Base-by-base conservation (phyloP, 2,797 vertebrate species). In the Ceyx erithaca region DNA sequence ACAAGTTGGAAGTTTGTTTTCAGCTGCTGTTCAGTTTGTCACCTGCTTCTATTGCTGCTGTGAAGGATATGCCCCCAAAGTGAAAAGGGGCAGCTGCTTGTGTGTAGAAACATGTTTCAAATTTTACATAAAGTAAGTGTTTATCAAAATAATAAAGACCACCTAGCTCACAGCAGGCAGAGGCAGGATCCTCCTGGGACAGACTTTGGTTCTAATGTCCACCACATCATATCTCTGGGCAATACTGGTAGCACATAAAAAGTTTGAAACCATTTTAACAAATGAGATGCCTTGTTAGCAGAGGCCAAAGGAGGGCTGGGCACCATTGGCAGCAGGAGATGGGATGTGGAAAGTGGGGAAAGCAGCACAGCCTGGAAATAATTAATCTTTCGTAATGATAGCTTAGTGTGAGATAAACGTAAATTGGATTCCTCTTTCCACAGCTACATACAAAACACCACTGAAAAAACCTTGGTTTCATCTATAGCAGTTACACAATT, bases 401-500 rank as follows among this genome's bases (percentile, higher is more conserved):
- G 4, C 37, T 76, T 9, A 1, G 22, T 11, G 46, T 5, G n/a
- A 52, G 54, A 2, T 3, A 43, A 49, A 43, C 12, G 30, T n/a
- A 19, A 66, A 63, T 7, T 46, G 33, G 20, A 35, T 4, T 55
- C 52, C n/a, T 73, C 55, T 54, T 54, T 35, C 19, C 20, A 12
- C 67, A 58, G 4, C 18, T 43, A 37, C 0, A 0, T 33, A 43
- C 33, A 48, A 41, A 62, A 48, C 48, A 58, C 26, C 22, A 5
- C 33, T 11, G 41, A 76, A 61, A 69, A 69, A 12, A 3, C 20
- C 20, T 18, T 41, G 33, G 21, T 21, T 77, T 21, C 7, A 48
- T 12, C 64, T 76, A 14, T 49, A 69, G 63, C 1, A 37, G 35
- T 43, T 7, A 28, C 48, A 41, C 14, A 57, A 16, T n/a, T 20